Base-by-base conservation (phyloP, 2,797 vertebrate species). In the Muscicapa striata region DNA sequence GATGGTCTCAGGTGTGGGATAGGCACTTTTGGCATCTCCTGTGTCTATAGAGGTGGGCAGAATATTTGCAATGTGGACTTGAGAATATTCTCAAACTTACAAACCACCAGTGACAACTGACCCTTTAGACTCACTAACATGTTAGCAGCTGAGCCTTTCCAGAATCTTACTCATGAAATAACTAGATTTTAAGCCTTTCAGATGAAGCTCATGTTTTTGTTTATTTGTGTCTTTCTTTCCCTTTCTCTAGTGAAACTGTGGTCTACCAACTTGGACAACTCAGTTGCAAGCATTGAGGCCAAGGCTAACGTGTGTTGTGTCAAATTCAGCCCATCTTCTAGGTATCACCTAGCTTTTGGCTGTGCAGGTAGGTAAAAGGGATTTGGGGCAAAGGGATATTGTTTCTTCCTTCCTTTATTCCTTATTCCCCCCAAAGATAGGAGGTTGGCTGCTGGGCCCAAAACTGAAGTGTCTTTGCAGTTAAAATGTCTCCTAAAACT, bases 281-380 rank as follows among this genome's bases (percentile, higher is more conserved):
- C 99, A 0, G 99, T 99, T 84, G 99, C 99, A 66, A 99, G 99
- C 97, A 99, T 99, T 52, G 99, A 99, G 97, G 99, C 99, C 67
- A 99, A 99, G 97, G 99, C 99, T 67, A 99, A 99, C 0, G 99
- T 99, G 79, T 99, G 99, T 97, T 99, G 99, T 97, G 99, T 99
- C 70, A 99, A 99, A 97, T 99, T 99, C 98, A 99, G 99, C 91
- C 99, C 99, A 3, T 98, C 99, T 40, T 99, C 99, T 80, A 98
- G 99, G 88, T 99, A 99, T 95, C 99, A 99, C 89, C 98, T 99
- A 92, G 99, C 99, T 94, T 99, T 99, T 61, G 99, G 99, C 93
- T 99, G 99, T 97, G 99, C 99, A 98, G 99, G 99, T 99, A 98
- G 92, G 97, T 97, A 72, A 81, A 84, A 66, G 41, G 40, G 18